Base-by-base conservation (phyloP, 2,113 vertebrate species). In the Saccopteryx leptura region DNA sequence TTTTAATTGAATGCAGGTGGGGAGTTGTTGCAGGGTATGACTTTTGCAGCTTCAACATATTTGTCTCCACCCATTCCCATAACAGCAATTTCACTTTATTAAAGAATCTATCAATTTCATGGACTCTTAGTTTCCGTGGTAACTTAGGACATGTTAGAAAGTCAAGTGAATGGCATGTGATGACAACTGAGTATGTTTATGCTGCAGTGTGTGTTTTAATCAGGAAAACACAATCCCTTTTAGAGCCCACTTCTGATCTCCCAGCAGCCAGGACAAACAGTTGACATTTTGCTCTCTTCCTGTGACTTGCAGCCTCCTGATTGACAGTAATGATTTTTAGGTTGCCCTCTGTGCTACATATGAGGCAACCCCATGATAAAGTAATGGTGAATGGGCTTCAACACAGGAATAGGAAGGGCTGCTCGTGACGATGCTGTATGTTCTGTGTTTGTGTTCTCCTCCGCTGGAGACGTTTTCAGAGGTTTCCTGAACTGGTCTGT, bases 1-100 rank as follows among this genome's bases (percentile, higher is more conserved):
- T 95, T 96, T 94, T 96, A 96, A 95, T 92, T 93, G 96, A 90
- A 71, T 90, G 28, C 86, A 96, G 87, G 94, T 94, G 91, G 84
- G 50, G 74, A 66, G 56, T 91, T 89, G 82, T 94, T 84, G 24
- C 88, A 61, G 91, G 31, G 28, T 68, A 15, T 81, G 88, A 75
- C 82, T 84, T 87, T 26, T 85, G 56, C 52, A 89, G 83, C 71
- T 75, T 93, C 93, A 54, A 2, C 33, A 5, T 74, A 46, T 89
- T 69, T 85, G 74, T 50, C 94, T 88, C 96, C 95, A 96, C 90
- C 96, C 60, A 85, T 52, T 93, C 93, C 89, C 91, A 81, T 86
- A 74, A 71, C 46, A 80, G 74, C 91, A 78, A 61, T 97, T 96
- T 84, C 39, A 68, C 83, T 91, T 93, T 96, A 81, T 94, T 87